A percentile compares a stretch with the other conserved stretches of the same genome.
These are phyloP conservation scores for Dendrolimus kikuchii DNA, from an alignment of 1,140 invertebrate genomes.

Conservation along the genomic window DNA sequence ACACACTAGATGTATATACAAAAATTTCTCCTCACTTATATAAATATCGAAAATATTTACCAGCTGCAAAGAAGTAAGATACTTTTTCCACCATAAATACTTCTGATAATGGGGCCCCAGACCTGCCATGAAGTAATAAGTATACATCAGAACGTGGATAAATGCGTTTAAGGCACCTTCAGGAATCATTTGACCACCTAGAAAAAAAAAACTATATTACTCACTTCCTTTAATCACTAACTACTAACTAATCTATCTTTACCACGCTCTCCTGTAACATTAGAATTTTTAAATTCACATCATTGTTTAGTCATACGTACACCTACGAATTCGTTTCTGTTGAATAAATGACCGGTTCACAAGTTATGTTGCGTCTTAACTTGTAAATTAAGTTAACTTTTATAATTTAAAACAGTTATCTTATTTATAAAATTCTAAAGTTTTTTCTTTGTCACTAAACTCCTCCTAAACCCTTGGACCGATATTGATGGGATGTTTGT, in stretches of 20 bases:
- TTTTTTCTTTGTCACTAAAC: no score
- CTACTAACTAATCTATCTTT: slow-evolving; percentile 23
- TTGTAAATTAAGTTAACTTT: no score
- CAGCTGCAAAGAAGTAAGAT: slow-evolving; percentile 86
- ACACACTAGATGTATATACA: background rate
- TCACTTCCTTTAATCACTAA: slow-evolving; percentile 62
- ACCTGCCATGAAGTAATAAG: slow-evolving; percentile 82
- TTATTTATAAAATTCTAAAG: no score
- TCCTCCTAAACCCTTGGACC: no score
- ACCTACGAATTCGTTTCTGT: no score
- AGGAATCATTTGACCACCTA: slow-evolving; percentile 50
- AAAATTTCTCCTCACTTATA: background rate
- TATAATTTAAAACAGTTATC: no score
- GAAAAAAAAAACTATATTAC: slow-evolving; percentile 18
- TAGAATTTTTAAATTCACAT: no score
- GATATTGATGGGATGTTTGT: no score
- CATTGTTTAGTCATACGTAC: no score
- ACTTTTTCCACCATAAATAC: slow-evolving; percentile 91
- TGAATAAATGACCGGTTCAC: no score
- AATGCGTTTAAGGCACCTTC: slow-evolving; percentile 76
- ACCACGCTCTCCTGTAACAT: no score
- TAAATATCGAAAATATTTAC: slow-evolving; percentile 57
- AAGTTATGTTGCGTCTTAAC: no score
- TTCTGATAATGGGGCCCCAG: slow-evolving; percentile 49
- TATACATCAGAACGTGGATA: slow-evolving; percentile 83